These are phyloP conservation scores for Hirtodrosophila duncani DNA, from an alignment of 2,888 invertebrate species.

Conservation along the genomic window DNA sequence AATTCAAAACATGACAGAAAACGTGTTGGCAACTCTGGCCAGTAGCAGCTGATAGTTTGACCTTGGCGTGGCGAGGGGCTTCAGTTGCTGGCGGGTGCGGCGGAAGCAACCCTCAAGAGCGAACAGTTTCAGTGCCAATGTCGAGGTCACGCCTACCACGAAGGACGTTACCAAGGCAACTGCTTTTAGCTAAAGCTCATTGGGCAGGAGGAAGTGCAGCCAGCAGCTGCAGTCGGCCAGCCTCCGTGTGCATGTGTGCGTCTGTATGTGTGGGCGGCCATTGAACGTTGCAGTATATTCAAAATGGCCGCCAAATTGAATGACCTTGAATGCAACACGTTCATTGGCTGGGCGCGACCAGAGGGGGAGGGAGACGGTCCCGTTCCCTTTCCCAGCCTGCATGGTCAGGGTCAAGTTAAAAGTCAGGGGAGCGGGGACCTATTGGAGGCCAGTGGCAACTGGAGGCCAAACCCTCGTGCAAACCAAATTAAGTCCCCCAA, in stretches of 20 bases:
- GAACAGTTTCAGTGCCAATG: conserved; percentile 56
- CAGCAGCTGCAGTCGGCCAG: conserved; percentile 13
- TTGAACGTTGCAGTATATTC: conserved; percentile 45
- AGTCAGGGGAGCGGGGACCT: too few species aligned
- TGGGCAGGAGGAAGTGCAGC: conserved; percentile 66
- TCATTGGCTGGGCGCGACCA: conserved; percentile 52
- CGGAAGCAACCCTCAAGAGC: conserved; percentile 54
- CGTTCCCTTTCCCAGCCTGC: conserved; percentile 1
- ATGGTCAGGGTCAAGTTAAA: conserved; percentile 9
- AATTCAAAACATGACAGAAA: too few species aligned
- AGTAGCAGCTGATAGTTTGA: conserved; percentile 39
- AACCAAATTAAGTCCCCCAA: not conserved
- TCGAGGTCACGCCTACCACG: conserved; percentile 74
- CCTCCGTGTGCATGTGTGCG: not conserved
- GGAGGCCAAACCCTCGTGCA: not conserved
- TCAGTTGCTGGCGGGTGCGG: conserved; percentile 7
- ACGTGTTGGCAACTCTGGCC: conserved; percentile 37
- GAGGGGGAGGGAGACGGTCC: not conserved
- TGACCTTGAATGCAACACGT: conserved; percentile 67
- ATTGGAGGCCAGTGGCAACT: not conserved
- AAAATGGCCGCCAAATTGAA: conserved; percentile 66
- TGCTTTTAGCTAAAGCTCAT: conserved; percentile 51
- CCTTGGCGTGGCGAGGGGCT: too few species aligned
- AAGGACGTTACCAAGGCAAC: conserved; percentile 62
- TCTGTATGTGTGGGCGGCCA: conserved; percentile 51